A percentile compares a stretch with the other conserved stretches of the same genome.
Evolutionary conservation across 2,113 vertebrate genomes (phyloP).

Genomic region (Mungos mungo): DNA sequence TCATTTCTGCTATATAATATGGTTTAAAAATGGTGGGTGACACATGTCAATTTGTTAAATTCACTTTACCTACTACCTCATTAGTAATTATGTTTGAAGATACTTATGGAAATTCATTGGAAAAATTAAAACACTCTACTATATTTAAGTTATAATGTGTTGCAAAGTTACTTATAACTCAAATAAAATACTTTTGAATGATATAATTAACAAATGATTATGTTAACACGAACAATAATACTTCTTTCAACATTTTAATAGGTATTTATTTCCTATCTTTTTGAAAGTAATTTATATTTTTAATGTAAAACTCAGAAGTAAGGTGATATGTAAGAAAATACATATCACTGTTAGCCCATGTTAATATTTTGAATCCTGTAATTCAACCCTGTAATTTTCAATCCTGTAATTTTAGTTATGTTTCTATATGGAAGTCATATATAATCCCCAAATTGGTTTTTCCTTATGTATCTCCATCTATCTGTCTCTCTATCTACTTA

Average conservation of each 20-base stretch:
- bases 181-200: background rate
- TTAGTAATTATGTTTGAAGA: background rate
- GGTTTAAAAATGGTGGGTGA: background rate
- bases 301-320: background rate
- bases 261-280: background rate
- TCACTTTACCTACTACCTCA: background rate
- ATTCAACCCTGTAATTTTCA: background rate
- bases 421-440: background rate
- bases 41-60: background rate
- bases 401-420: background rate
- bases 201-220: background rate
- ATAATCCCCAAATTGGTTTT: background rate
- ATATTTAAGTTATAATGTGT: background rate
- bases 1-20: background rate
- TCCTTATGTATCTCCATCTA: background rate
- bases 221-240: background rate
- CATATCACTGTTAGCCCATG: background rate
- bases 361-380: background rate
- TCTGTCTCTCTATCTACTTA: background rate
- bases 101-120: background rate
- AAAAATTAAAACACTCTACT: background rate
- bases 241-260: background rate
- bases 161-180: background rate
- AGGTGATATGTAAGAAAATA: background rate
- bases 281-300: background rate